Evolutionary conservation across 2,888 invertebrate genomes (phyloP).

Genomic region (Apamea anceps): DNA sequence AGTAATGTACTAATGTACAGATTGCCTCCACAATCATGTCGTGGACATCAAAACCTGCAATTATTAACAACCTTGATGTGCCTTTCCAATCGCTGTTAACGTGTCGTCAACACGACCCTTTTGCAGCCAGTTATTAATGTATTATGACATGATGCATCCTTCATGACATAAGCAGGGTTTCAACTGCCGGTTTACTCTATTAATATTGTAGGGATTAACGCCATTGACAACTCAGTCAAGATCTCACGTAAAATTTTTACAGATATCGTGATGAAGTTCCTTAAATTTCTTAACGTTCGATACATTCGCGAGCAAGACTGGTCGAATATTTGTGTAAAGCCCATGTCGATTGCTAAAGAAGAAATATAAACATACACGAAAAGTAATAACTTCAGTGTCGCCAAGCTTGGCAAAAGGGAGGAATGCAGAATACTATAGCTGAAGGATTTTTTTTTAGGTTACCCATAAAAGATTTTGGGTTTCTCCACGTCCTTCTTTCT

Average conservation of each 20-base stretch:
- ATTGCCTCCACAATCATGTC: slow-evolving; percentile 23
- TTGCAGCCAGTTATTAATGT: slow-evolving; percentile 2
- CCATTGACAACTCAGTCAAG: not conserved
- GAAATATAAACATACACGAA: not conserved
- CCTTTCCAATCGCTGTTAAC: slow-evolving; percentile 41
- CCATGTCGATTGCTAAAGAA: not conserved
- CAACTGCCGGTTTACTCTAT: not conserved
- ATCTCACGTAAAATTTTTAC: not conserved
- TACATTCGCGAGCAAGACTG: not conserved
- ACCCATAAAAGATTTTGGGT: not conserved
- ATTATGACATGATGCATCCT: not conserved
- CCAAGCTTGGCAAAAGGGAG: no score
- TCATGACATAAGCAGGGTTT: not conserved
- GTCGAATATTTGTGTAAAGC: not conserved
- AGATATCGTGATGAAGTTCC: not conserved
- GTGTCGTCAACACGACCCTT: slow-evolving; percentile 4
- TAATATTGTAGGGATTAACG: no score
- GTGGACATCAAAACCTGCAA: slow-evolving; percentile 28
- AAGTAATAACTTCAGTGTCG: not conserved
- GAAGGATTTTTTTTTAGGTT: not conserved
- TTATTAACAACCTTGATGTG: slow-evolving; percentile 45
- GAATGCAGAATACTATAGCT: not conserved
- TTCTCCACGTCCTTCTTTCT: not conserved
- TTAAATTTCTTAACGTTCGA: not conserved
- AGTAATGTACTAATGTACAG: no score